Percentiles rank a stretch among this genome's conserved stretches.
Conservation (phyloP, 2,113 vertebrate genomes). For the Mastomys coucha region DNA sequence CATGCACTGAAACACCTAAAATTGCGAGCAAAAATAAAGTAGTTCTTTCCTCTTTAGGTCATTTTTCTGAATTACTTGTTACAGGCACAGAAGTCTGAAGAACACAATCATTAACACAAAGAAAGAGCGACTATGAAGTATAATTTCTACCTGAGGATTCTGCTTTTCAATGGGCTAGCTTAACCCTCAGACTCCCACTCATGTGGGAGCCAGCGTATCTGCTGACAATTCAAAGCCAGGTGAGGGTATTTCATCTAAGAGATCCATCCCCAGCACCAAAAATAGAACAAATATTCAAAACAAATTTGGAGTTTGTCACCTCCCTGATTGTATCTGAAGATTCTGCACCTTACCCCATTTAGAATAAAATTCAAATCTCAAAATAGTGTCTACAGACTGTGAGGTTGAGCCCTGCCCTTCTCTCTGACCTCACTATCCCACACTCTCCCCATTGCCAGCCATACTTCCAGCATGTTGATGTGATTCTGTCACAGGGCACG, state of each 20-base stretch:
- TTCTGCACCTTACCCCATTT: background rate
- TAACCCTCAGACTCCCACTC: background rate
- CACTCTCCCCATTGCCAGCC: background rate
- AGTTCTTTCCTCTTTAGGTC: no score
- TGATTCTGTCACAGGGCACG: background rate
- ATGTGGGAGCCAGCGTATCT: no score
- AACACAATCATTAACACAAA: background rate
- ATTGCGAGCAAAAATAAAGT: background rate
- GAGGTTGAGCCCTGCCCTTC: no score
- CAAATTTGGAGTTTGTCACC: background rate
- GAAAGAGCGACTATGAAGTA: background rate
- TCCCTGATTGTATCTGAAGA: background rate
- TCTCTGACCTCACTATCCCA: background rate
- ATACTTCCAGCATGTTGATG: background rate
- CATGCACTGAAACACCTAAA: background rate
- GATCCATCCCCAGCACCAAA: background rate
- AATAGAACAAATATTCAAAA: background rate
- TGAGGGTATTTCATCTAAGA: background rate
- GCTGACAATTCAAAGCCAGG: background rate
- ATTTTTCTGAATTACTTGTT: background rate
- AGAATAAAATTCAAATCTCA: background rate
- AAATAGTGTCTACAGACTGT: background rate
- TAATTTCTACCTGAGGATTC: background rate
- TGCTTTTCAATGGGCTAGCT: background rate
- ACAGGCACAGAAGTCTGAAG: background rate